Base-by-base conservation (phyloP, 1,140 invertebrate species). In the Hylaeus volcanicus region DNA sequence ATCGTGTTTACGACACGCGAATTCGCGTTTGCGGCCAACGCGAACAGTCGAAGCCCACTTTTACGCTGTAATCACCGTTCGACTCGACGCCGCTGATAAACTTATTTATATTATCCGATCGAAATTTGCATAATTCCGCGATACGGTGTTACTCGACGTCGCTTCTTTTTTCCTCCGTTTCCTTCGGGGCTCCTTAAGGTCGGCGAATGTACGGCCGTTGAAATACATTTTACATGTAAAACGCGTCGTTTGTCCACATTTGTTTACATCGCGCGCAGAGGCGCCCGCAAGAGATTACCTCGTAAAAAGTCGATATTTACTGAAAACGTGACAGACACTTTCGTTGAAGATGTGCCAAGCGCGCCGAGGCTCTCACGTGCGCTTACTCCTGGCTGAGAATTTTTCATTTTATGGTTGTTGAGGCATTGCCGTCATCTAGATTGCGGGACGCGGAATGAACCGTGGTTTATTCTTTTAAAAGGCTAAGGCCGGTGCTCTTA, bases 1-100 rank as follows among this genome's bases (percentile, higher is more conserved):
- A 43, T 48, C 70, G 73, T 74, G 60, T 79, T 79, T 74, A 79
- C 77, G 70, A 73, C 51, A 72, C n/a, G 2, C n/a, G 26, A 71
- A 77, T 61, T 74, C 43, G 39, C 14, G 9, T 53, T 26, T 9
- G 69, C 69, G n/a, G 5, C 45, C 45, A 26, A n/a, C 55, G 15
- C 39, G 8, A 48, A 48, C 45, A 48, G 0, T 26, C n/a, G 51
- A 14, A 53, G 68, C 41, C 68, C 53, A 70, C 12, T 71, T 58
- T 71, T 58, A 71, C 56, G 53, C 39, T 51, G n/a, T 58, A 58
- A 71, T 70, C 51, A 70, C 11, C 37, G 68, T 43, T 3, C 14
- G 39, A 43, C 12, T n/a, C 53, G 53, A 14, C 53, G 39, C 14
- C 2, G 37, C 68, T 60, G 66, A 63, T 71, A 68, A 68, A 68